A percentile compares a stretch with the other conserved stretches of the same genome.
Conservation (phyloP, 2,113 vertebrate genomes). For the Apistogramma diplotaenia region DNA sequence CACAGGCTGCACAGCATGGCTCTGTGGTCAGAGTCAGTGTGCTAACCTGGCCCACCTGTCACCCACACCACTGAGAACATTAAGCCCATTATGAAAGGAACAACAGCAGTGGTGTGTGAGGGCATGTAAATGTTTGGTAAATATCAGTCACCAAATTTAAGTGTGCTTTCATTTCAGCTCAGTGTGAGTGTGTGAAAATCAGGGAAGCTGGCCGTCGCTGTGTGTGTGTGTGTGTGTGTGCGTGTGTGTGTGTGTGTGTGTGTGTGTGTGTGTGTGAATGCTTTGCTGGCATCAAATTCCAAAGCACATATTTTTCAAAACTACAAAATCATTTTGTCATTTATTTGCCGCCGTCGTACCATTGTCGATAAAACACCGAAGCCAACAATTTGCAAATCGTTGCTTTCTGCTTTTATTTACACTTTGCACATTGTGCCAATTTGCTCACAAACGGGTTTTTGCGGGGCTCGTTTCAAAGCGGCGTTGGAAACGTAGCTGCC, state of each 20-base stretch:
- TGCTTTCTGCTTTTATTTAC: background rate
- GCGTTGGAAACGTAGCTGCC: background rate
- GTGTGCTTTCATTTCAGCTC: background rate
- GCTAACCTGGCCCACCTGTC: background rate
- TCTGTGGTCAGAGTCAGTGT: background rate
- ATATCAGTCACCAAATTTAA: background rate
- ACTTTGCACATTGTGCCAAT: background rate
- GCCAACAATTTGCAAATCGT: background rate
- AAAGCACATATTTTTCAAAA: background rate
- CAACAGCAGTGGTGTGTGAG: background rate
- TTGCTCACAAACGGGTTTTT: background rate
- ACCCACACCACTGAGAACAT: too few relatives aligned
- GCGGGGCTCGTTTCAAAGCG: background rate
- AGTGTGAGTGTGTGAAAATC: background rate
- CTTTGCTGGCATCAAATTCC: background rate
- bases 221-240: background rate
- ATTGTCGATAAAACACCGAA: background rate
- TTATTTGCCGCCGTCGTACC: background rate
- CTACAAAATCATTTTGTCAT: background rate
- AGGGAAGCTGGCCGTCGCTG: background rate
- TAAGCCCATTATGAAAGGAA: background rate
- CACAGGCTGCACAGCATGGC: background rate
- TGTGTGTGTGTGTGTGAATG: background rate
- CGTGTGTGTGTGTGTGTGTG: background rate
- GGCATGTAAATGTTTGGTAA: background rate